phyloP scores from a whole-genome alignment of 2,797 vertebrate genomes.

The Chiroxiphia lanceolata region DNA sequence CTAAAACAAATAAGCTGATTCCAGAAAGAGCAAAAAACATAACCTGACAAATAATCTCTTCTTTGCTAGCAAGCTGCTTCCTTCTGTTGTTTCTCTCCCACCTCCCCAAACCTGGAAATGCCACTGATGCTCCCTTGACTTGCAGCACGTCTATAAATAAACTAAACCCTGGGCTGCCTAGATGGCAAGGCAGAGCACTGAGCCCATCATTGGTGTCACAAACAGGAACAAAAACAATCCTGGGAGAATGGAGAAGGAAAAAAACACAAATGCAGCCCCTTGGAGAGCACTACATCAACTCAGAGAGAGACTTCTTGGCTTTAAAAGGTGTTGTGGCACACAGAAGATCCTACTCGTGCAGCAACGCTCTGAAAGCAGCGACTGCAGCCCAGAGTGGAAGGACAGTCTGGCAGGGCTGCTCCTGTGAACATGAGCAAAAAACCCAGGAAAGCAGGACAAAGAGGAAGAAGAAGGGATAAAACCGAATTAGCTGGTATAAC shows the following conservation, averaged over 20 bases:
- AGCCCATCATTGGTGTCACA: neutral
- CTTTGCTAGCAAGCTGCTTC: neutral
- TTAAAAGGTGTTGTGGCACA: neutral
- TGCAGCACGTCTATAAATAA: neutral
- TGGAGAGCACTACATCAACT: neutral
- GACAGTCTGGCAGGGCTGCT: neutral
- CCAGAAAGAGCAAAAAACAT: neutral
- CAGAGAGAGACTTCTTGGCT: neutral
- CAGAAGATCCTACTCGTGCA: neutral
- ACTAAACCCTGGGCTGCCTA: neutral
- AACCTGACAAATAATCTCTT: neutral
- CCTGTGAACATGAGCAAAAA: neutral
- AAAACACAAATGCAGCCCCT: neutral
- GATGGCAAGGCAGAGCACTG: neutral
- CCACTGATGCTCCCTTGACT: neutral
- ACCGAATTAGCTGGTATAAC: neutral
- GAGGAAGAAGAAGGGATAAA: neutral
- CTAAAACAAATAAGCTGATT: neutral
- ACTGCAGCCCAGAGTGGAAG: neutral
- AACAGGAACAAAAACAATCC: neutral
- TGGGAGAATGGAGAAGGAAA: neutral
- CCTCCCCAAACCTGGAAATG: neutral
- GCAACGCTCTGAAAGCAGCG: rapidly evolving
- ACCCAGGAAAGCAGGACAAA: neutral
- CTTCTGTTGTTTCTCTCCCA: neutral